Evolutionary conservation across 1,140 invertebrate species (phyloP), one percentile per base, ranked within the genome.

Genomic region (Dinoponera quadriceps): DNA sequence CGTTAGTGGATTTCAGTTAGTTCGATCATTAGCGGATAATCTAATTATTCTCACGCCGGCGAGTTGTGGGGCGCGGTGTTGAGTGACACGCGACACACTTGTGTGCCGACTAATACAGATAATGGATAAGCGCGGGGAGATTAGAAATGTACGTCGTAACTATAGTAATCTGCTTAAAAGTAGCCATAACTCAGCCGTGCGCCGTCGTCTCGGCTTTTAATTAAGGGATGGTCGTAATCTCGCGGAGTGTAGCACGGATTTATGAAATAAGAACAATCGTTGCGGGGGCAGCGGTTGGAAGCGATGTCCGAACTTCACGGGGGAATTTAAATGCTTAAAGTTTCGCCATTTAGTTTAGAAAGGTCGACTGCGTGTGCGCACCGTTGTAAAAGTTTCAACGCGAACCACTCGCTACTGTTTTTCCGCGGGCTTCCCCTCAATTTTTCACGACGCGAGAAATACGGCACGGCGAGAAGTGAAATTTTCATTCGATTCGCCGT

Each of bases 271-370:
- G 63, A 48, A 77, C 60, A 38, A 25, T 66, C 44, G 13, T 22
- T n/a, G n/a, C n/a, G n/a, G 18, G 18, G 55, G 57, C 38, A 14
- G 25, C 49, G 22, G 33, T n/a, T 25, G 71, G 44, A 27, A 22
- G 60, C 65, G 22, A 48, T 44, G 63, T 69, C 25, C 33, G 66
- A 57, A 68, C 63, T 80, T 57, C 5, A 13, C 51, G 51, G 27
- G 51, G 27, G 22, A 69, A 80, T 80, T 69, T 69, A 57, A 80
- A 80, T 80, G 51, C 33, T 69, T 48, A 49, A 78, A 78, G 51
- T 80, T 80, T 80, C 22, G 59, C 51, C 22, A 57, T 80, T 80
- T 20, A 69, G 44, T 69, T 80, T 69, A 57, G 20, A 33, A 55
- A 66, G 55, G 75, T 69, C 63, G 51, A 69, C 33, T 69, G 75